Conservation (phyloP, 1,140 invertebrate genomes). For the Phenacoccus solenopsis region DNA sequence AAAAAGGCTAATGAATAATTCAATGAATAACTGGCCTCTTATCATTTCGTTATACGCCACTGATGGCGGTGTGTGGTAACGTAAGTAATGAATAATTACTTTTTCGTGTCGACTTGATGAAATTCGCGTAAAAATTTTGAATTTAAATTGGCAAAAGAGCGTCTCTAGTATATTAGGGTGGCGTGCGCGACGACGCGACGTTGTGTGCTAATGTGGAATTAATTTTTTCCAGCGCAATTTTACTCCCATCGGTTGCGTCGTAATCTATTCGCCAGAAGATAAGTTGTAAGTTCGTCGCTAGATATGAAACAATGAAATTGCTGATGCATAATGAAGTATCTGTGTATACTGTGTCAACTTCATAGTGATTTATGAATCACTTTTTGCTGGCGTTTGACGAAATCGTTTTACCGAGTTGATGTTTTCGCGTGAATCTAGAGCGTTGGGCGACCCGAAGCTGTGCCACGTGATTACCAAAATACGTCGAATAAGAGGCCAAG, state of each 20-base stretch:
- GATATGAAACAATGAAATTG: conserved; percentile 3
- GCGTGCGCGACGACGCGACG: not conserved
- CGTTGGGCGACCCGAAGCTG: too few species aligned
- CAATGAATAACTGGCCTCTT: not conserved
- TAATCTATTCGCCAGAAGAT: not conserved
- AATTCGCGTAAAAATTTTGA: not conserved
- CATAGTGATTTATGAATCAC: not conserved
- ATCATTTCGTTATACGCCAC: not conserved
- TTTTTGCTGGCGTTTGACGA: not conserved
- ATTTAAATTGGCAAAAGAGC: not conserved
- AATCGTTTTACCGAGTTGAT: too few species aligned
- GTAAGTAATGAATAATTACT: not conserved
- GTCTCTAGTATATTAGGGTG: too few species aligned
- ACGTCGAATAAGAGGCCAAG: too few species aligned
- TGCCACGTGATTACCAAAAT: too few species aligned
- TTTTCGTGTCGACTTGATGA: not conserved
- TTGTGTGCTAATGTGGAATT: not conserved
- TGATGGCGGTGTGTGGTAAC: not conserved
- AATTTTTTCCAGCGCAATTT: not conserved
- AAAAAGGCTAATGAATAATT: not conserved
- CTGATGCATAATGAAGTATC: conserved; percentile 1
- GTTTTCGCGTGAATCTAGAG: too few species aligned
- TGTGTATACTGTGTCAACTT: not conserved
- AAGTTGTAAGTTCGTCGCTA: not conserved
- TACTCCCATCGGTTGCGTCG: not conserved